Percentiles rank a stretch among this genome's conserved stretches.
Conservation (phyloP, 2,113 vertebrate species). For the Aviceda subcristata region DNA sequence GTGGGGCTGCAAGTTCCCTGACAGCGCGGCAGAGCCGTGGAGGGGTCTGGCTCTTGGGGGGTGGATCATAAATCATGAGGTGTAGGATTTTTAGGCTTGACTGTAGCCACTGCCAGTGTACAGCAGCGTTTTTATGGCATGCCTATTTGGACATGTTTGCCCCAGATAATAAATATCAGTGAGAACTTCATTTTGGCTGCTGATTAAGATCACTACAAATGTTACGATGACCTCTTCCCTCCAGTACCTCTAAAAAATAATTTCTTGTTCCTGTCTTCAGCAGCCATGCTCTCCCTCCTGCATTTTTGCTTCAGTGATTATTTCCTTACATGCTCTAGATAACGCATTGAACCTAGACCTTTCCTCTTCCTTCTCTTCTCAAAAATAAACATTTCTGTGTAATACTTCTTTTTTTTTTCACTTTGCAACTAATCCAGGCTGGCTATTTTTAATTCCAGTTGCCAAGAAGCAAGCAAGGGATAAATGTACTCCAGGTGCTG, state of each 20-base stretch:
- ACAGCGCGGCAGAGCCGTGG: fast-evolving
- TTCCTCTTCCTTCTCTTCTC: constrained; percentile 13
- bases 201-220: not conserved
- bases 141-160: not conserved
- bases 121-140: fast-evolving
- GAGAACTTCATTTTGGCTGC: not conserved
- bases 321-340: constrained; percentile 67
- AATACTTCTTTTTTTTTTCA: not conserved
- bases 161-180: fast-evolving
- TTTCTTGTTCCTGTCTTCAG: not conserved
- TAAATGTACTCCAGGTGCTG: not conserved
- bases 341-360: constrained; percentile 28
- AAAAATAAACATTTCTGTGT: not conserved
- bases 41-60: not conserved
- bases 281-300: not conserved
- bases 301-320: constrained; percentile 46
- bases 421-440: not conserved
- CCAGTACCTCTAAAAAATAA: not conserved
- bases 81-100: not conserved
- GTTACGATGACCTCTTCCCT: not conserved
- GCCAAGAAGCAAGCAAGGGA: not conserved
- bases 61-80: fast-evolving
- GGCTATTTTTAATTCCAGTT: constrained; percentile 22
- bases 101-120: fast-evolving
- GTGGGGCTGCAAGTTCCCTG: fast-evolving